Conservation (phyloP, 2,888 invertebrate genomes). For the Drosophila kambysellisi region DNA sequence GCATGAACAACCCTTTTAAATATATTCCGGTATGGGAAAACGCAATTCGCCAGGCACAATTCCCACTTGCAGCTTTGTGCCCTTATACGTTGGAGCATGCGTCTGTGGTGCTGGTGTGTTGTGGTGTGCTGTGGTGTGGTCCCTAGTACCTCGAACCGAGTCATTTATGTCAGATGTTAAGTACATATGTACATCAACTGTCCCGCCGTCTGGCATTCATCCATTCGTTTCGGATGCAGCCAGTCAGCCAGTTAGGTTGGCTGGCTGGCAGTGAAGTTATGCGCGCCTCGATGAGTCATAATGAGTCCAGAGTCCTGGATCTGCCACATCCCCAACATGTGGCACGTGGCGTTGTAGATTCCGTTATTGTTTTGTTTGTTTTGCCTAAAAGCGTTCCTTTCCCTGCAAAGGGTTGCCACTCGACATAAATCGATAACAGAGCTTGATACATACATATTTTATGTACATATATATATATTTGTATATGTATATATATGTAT, state of each 20-base stretch:
- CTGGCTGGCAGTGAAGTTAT: conserved; percentile 46
- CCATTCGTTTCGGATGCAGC: conserved; percentile 24
- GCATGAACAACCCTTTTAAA: conserved; percentile 39
- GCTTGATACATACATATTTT: background rate
- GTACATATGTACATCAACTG: conserved; percentile 41
- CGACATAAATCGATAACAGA: conserved; percentile 35
- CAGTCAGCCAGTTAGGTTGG: conserved; percentile 14
- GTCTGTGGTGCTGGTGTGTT: background rate
- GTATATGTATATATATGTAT: background rate
- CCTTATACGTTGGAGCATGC: background rate
- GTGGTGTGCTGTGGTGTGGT: background rate
- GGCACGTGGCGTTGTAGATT: conserved; percentile 58
- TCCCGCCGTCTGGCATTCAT: conserved; percentile 33
- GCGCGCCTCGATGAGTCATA: conserved; percentile 64
- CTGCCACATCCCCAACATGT: background rate
- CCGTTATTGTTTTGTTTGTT: conserved; percentile 58
- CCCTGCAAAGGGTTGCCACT: conserved; percentile 33
- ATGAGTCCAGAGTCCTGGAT: conserved; percentile 39
- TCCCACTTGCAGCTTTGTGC: conserved; percentile 20
- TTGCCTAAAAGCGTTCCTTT: conserved; percentile 65
- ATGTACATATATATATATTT: background rate
- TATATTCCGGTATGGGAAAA: conserved; percentile 16
- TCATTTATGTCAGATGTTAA: conserved; percentile 72
- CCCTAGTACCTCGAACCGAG: conserved; percentile 1
- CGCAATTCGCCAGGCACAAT: conserved; percentile 23